phyloP scores from a whole-genome alignment of 2,113 vertebrate genomes.

The Miniopterus natalensis region DNA sequence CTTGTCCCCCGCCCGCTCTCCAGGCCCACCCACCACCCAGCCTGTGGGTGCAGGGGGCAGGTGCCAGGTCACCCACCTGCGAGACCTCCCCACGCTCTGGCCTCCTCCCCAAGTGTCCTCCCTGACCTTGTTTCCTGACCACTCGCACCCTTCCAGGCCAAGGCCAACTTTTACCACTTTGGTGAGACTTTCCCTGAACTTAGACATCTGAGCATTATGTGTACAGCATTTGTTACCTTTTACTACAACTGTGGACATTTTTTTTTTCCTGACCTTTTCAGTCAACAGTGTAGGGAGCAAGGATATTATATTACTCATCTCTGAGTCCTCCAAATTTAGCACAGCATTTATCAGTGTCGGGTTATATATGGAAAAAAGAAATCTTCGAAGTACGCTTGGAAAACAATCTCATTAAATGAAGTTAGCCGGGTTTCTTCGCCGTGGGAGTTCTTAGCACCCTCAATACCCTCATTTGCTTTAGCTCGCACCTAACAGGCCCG shows the following conservation, averaged over 20 bases:
- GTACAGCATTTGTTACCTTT: neutral
- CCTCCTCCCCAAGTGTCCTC: neutral
- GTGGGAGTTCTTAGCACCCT: neutral
- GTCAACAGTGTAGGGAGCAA: neutral
- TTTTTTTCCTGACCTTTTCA: neutral
- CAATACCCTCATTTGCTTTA: too few species aligned
- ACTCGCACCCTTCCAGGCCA: neutral
- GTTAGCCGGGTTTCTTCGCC: neutral
- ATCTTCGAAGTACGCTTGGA: neutral
- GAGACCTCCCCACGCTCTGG: neutral
- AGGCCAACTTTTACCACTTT: neutral
- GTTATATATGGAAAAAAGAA: neutral
- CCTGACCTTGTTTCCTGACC: neutral
- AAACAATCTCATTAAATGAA: neutral
- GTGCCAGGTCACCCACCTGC: neutral
- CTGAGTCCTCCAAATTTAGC: neutral
- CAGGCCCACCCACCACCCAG: neutral
- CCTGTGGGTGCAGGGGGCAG: rapidly evolving
- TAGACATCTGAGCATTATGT: neutral
- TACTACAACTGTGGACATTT: neutral
- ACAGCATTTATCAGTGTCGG: neutral
- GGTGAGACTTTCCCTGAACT: neutral
- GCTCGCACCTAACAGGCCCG: too few species aligned
- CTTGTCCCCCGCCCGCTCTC: neutral
- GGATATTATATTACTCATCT: neutral